Evolutionary conservation across 2,797 vertebrate genomes (phyloP), one percentile per base, ranked within the genome.

Genomic region (Botia almorhae): DNA sequence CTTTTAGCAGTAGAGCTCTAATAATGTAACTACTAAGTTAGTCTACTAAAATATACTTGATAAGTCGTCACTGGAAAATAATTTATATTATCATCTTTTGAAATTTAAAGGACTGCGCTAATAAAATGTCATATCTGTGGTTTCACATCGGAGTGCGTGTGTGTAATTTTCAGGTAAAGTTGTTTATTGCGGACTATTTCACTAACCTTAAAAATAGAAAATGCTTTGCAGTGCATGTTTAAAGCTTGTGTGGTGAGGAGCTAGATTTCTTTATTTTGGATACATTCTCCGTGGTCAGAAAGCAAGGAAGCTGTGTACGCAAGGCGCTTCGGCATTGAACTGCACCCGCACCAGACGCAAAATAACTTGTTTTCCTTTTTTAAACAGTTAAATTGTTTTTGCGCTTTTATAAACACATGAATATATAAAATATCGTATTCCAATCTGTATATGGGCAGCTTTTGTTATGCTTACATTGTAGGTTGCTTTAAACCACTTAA

Each of bases 161-260:
- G 69, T 85, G 36, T 91, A n/a, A 81, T 87, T 82, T 84, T 56
- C 90, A 93, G 93, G 93, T 94, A 93, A 92, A 87, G 89, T 89
- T 81, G 84, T 77, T 85, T 64, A 83, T 76, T 85, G 85, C 87
- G 88, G 82, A 88, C 64, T 87, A 64, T 88, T 84, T 82, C 75
- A 67, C 85, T 48, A 56, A 48, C 17, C 2, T 29, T 51, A n/a
- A 23, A 53, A 5, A 39, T 14, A 64, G 2, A 55, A 21, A 2
- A 5, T 26, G 21, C 14, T 60, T 61, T 74, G 23, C 58, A 55
- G 63, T 46, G 67, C 61, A 46, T 80, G 74, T 50, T 60, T 51
- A 51, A 63, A 3, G 6, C 2, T 2, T 64, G 16, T 55, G 8
- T 26, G 39, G 6, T 13, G 13, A 6, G 17, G 23, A 36, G 43